Base-by-base conservation (phyloP, 2,797 vertebrate species). In the Malurus leucopterus region DNA sequence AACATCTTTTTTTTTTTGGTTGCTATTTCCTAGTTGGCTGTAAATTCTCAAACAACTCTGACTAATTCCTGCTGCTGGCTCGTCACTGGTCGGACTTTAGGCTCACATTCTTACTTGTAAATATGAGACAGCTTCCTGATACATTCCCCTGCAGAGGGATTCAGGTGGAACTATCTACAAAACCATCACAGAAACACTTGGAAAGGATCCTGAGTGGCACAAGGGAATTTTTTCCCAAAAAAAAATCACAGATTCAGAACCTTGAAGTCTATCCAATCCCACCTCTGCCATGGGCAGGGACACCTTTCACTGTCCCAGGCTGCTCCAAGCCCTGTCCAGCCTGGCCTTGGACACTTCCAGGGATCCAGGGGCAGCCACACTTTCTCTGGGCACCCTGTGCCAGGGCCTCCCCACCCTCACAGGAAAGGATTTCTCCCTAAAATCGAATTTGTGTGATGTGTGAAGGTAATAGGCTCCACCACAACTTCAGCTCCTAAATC, bases 21-120 rank as follows among this genome's bases (percentile, higher is more conserved):
- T 87, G 57, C 55, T 77, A 15, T 90, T 95, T 95, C 95, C 92
- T 86, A 95, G 57, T 73, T 83, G 55, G 50, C 34, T 68, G 34
- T 57, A 30, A 73, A 49, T 71, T 72, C 79, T 63, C 55, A 67
- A 59, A n/a, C 47, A 85, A 9, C 36, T 17, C 34, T 9, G 92
- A 91, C 43, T 81, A 88, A 76, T 61, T 70, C n/a, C 61, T 50
- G 69, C 7, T 49, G 65, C 44, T 51, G 29, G 12, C n/a, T 73
- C 29, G 38, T 40, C 68, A 38, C 46, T 65, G 44, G 40, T 27
- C 58, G 57, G 41, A 51, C 50, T 77, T 91, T 2, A 30, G n/a
- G 65, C 50, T 81, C n/a, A 18, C 29, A 27, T 63, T 67, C 23
- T 34, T 12, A 13, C 0, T 0, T 24, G 53, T 20, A 78, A 84